Conservation (phyloP, 37 sponge, comb jelly and placozoan genomes). For the Agelas oroides region DNA sequence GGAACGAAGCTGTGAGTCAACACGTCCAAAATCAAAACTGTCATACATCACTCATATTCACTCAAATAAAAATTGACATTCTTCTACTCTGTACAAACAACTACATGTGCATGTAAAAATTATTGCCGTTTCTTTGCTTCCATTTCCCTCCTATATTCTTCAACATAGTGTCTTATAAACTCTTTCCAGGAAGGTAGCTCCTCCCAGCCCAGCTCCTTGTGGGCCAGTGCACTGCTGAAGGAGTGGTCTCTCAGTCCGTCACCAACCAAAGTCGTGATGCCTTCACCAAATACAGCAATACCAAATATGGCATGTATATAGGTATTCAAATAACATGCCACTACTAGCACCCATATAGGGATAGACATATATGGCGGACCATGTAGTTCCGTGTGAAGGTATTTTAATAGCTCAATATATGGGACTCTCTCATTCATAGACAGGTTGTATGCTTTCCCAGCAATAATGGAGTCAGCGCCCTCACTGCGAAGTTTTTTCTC, state of each 20-base stretch:
- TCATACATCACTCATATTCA: too few species aligned
- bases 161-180: neutral
- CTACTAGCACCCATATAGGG: constrained; percentile 17
- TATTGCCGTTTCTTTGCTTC: constrained; percentile 9
- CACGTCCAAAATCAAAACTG: too few species aligned
- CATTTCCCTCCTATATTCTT: neutral
- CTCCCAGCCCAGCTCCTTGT: constrained; percentile 57
- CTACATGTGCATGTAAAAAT: neutral
- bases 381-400: neutral
- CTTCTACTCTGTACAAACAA: too few species aligned
- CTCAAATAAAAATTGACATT: too few species aligned
- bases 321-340: constrained; percentile 30
- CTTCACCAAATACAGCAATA: neutral
- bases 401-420: neutral
- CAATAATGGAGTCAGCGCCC: neutral
- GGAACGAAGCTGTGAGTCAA: too few species aligned
- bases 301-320: constrained; percentile 31
- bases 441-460: constrained; percentile 59
- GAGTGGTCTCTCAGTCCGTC: constrained; percentile 2
- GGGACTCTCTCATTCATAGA: neutral
- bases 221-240: constrained; percentile 19
- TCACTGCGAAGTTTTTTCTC: constrained; percentile 49
- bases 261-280: neutral
- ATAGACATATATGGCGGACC: neutral
- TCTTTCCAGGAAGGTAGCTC: constrained; percentile 24